Evolutionary conservation across 2,797 vertebrate genomes (phyloP), one percentile per base, ranked within the genome.

Genomic region (Podargus strigoides): DNA sequence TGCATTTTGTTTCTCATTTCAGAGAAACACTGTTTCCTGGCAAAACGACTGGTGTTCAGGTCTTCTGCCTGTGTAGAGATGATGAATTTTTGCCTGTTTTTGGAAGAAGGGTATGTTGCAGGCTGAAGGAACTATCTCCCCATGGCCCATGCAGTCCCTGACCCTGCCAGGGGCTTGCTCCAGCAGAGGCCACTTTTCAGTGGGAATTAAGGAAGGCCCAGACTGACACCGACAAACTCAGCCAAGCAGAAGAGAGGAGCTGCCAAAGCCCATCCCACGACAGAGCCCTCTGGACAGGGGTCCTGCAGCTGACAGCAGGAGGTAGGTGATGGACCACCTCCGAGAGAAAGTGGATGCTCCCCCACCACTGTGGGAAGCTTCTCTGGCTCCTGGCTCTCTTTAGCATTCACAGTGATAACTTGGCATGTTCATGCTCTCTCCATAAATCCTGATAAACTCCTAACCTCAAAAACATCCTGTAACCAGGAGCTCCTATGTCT

Each of bases 401-500:
- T 63, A 90, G 49, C 39, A 41, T 91, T 81, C 70, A 66, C 21
- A 86, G 52, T 42, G 27, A 89, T 86, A 21, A 87, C 28, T 92
- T 96, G 90, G 81, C n/a, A 0, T 62, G 58, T 78, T 94, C 46
- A 20, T 62, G 66, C 34, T 81, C 52, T 89, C 49, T 85, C 41
- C 58, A 83, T 87, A 87, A 95, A 92, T 93, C 64, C 89, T 68
- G 93, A 96, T 95, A 95, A 94, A 93, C 90, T 89, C 53, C 76
- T 89, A 91, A 95, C 89, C 75, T 70, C 77, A 41, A 68, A 89
- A 92, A 83, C 82, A 93, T 95, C 82, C 87, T 94, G 76, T 66
- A 91, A 72, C 36, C 44, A 89, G 50, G 53, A 44, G 8, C 9
- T 95, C 34, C 26, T 0, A 0, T 73, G 69, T 86, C 62, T 69